These are phyloP conservation scores for Leucopsar rothschildi DNA, from an alignment of 2,113 vertebrate genomes.

Conservation along the genomic window DNA sequence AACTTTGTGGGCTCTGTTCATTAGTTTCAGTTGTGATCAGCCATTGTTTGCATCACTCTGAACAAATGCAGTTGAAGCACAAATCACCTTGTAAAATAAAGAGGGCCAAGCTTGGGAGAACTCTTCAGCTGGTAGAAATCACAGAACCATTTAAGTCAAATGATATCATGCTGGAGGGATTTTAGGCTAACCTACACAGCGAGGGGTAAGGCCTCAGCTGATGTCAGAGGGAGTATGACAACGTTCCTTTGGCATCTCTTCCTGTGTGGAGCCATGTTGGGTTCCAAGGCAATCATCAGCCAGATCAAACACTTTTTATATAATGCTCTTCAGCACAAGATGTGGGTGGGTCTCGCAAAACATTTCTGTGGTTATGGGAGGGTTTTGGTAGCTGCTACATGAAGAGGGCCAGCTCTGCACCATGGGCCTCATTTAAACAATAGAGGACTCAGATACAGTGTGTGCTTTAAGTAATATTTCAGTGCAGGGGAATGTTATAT, in stretches of 20 bases:
- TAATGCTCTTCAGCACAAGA: constrained; percentile 27
- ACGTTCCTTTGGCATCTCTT: not conserved
- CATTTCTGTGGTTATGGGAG: constrained; percentile 38
- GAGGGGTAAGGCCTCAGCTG: constrained; percentile 14
- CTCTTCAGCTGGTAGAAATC: constrained; percentile 26
- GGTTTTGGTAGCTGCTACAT: not conserved
- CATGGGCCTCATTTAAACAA: not conserved
- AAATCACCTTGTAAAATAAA: not conserved
- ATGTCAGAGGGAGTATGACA: constrained; percentile 29
- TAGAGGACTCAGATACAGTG: not conserved
- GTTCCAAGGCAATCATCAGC: constrained; percentile 2
- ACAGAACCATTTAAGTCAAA: not conserved
- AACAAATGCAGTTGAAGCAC: not conserved
- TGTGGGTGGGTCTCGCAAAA: constrained; percentile 11
- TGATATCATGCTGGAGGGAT: not conserved
- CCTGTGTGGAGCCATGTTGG: constrained; percentile 2
- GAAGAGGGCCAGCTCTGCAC: not conserved
- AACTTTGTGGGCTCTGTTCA: not conserved
- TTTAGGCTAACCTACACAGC: constrained; percentile 16
- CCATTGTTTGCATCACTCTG: not conserved
- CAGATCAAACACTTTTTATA: not conserved
- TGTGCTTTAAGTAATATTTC: not conserved
- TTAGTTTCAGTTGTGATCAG: not conserved
- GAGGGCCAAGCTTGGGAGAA: not conserved
- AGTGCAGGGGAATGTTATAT: not conserved